Evolutionary conservation across 2,888 invertebrate species (phyloP).

Genomic region (Catocala nupta): DNA sequence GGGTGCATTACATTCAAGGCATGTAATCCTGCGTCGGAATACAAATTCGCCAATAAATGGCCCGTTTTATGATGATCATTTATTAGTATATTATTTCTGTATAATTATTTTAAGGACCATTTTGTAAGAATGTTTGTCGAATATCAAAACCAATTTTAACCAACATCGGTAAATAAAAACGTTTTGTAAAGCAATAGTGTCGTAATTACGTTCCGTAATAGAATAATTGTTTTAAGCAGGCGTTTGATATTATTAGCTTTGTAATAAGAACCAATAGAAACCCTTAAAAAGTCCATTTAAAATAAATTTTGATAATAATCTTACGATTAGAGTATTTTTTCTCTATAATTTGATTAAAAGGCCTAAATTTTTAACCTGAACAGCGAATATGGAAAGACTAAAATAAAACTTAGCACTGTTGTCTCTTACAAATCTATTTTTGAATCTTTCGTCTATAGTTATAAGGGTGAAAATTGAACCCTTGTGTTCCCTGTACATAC

Average conservation of each 20-base stretch:
- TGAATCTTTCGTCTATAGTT: slow-evolving; percentile 57
- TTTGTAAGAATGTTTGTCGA: too few species aligned
- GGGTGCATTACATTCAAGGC: too few species aligned
- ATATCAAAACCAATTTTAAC: too few species aligned
- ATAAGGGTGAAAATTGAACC: slow-evolving; percentile 39
- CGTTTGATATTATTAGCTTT: background rate
- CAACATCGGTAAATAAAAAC: too few species aligned
- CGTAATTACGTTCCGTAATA: background rate
- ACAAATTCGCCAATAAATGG: too few species aligned
- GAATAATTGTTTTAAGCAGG: background rate
- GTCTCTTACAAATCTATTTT: slow-evolving; percentile 64
- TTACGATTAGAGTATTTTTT: background rate
- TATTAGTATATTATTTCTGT: too few species aligned
- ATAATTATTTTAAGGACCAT: too few species aligned
- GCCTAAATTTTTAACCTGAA: slow-evolving; percentile 52
- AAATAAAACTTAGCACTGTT: slow-evolving; percentile 51
- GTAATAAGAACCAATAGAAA: slow-evolving; percentile 2
- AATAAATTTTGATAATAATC: background rate
- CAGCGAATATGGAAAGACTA: slow-evolving; percentile 70
- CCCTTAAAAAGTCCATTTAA: slow-evolving; percentile 13
- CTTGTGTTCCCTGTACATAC: slow-evolving; percentile 41
- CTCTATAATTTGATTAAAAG: slow-evolving; percentile 25
- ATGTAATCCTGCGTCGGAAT: too few species aligned
- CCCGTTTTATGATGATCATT: too few species aligned
- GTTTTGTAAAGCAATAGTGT: too few species aligned